phyloP scores from a whole-genome alignment of 2,113 vertebrate species.

The Corvus cornix region DNA sequence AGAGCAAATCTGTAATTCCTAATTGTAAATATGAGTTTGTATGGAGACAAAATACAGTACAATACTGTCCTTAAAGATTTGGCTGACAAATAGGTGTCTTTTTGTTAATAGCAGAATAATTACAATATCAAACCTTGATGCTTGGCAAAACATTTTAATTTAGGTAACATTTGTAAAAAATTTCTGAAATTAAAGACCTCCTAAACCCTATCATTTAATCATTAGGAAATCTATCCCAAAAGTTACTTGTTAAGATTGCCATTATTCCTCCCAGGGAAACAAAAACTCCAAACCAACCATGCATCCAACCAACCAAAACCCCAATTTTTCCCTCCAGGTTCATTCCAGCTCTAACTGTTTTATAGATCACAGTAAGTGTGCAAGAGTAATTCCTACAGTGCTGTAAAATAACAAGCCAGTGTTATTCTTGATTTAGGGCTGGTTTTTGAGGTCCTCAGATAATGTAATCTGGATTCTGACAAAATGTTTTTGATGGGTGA shows the following conservation, averaged over 20 bases:
- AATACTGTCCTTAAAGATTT: neutral
- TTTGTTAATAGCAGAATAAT: neutral
- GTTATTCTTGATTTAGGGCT: neutral
- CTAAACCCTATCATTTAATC: neutral
- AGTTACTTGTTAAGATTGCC: neutral
- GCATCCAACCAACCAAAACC: neutral
- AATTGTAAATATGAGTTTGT: neutral
- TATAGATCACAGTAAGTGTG: no score
- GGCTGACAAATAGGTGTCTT: accelerated
- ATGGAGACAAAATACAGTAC: neutral
- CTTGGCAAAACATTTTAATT: neutral
- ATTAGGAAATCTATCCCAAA: neutral
- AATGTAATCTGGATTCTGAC: neutral
- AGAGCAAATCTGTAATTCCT: neutral
- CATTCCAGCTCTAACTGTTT: neutral
- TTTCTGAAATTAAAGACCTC: neutral
- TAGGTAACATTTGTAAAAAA: neutral
- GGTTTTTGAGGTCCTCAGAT: neutral
- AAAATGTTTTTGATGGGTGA: neutral
- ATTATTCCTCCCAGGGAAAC: neutral
- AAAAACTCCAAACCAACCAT: neutral
- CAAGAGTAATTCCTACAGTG: neutral
- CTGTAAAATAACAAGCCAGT: neutral
- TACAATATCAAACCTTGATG: neutral
- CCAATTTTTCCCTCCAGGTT: neutral